Base-by-base conservation (phyloP, 2,888 invertebrate species). In the Drosophila kuntzei region DNA sequence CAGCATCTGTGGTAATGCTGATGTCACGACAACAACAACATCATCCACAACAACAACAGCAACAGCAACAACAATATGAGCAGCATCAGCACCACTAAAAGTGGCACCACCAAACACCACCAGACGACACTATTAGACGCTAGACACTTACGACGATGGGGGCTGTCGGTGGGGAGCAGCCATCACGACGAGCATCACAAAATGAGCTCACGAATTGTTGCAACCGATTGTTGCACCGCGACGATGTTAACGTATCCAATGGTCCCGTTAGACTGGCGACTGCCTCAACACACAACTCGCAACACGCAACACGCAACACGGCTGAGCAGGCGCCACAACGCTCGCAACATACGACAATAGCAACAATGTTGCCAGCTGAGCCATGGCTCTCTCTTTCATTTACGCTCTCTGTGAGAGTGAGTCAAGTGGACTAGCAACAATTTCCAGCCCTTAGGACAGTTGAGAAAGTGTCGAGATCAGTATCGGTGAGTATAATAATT, bases 201-300 rank as follows among this genome's bases (percentile, higher is more conserved):
- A 57, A 50, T 36, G 50, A 36, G 47, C 18, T 53, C 36, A 50
- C 36, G 8, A 22, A 44, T 18, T 29, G 50, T 44, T 39, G 54
- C 57, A 54, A 22, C 16, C 71, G 12, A 32, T 32, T 32, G 32
- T 32, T 32, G 76, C 71, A 61, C 57, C 50, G 61, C 79, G 87
- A 73, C 80, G 88, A 70, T 86, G 83, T 82, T 62, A 69, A 88
- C 87, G 89, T 89, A 89, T 89, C 88, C 89, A 89, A 73, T 81
- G 85, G 76, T 80, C 85, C 84, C 87, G 87, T 77, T 69, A 82
- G 80, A 89, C 87, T 89, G 71, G 25, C 51, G 71, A 34, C 51
- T 53, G 46, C 12, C 36, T 25, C 54, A 46, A 39, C 20, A 34
- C 7, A 32, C 12, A 27, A 8, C 1, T 3, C 22, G 2, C 41